Percentiles rank a stretch among this genome's conserved stretches.
Evolutionary conservation across 2,113 vertebrate species (phyloP).

Genomic region (Copsychus sechellarum): DNA sequence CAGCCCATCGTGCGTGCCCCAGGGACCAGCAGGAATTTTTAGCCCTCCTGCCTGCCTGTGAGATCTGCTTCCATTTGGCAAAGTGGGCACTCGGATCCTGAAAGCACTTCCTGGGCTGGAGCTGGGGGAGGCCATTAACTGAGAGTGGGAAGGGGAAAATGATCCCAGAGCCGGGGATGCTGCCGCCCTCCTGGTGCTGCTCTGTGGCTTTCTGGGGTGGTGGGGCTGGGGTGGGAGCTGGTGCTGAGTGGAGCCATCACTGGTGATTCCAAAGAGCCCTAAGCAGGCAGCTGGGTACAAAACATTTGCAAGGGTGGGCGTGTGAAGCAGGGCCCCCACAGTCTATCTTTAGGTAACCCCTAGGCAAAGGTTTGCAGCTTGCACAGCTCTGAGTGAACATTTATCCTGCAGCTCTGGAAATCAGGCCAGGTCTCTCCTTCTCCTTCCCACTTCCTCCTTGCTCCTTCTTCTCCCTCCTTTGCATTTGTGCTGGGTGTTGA

Average conservation of each 20-base stretch:
- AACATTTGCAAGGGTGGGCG: background rate
- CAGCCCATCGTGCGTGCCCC: background rate
- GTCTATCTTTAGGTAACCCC: conserved; percentile 40
- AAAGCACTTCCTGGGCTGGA: background rate
- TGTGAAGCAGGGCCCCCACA: background rate
- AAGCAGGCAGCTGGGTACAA: background rate
- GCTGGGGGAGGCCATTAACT: background rate
- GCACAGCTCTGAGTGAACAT: background rate
- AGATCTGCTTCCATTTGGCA: background rate
- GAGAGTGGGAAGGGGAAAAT: background rate
- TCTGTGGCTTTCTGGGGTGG: accelerated
- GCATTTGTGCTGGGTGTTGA: background rate
- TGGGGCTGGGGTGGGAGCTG: background rate
- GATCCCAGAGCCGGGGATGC: accelerated
- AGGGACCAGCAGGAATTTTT: background rate
- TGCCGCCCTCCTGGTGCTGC: accelerated
- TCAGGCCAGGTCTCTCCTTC: conserved; percentile 39
- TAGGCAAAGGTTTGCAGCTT: background rate
- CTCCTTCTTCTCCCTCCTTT: conserved; percentile 27
- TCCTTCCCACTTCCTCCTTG: conserved; percentile 31
- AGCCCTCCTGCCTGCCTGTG: background rate
- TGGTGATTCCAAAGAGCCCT: background rate
- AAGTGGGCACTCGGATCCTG: background rate
- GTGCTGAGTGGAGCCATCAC: accelerated
- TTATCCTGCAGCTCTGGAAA: conserved; percentile 28